Percentiles rank a stretch among this genome's conserved stretches.
Evolutionary conservation across 1,140 invertebrate species (phyloP).

Genomic region (Drosophila burlai): DNA sequence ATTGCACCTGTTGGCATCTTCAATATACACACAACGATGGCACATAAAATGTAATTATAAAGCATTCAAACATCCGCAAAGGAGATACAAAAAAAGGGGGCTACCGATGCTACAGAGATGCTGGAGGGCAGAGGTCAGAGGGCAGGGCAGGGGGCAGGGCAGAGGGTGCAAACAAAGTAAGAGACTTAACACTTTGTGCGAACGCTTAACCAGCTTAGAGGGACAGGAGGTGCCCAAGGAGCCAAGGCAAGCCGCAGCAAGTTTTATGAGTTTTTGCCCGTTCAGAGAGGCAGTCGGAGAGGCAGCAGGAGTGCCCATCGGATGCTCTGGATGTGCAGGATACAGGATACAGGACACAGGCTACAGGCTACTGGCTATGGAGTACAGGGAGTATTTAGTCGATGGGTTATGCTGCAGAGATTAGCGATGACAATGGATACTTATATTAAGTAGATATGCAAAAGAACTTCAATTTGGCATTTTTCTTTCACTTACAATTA

Average conservation of each 20-base stretch:
- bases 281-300: slow-evolving; percentile 17
- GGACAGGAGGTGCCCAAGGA: slow-evolving; percentile 19
- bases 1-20: slow-evolving; percentile 65
- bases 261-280: slow-evolving; percentile 68
- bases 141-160: not conserved
- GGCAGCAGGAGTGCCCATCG: slow-evolving; percentile 17
- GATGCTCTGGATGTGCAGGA: slow-evolving; percentile 2
- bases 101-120: not conserved
- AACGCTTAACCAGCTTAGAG: slow-evolving; percentile 77
- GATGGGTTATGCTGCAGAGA: slow-evolving; percentile 1
- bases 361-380: not conserved
- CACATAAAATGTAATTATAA: slow-evolving; percentile 81
- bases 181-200: slow-evolving; percentile 74
- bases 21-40: slow-evolving; percentile 36
- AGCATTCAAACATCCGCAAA: slow-evolving; percentile 66
- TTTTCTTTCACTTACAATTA: too few species aligned
- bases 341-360: not conserved
- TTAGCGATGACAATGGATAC: slow-evolving; percentile 12
- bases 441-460: not conserved
- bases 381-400: not conserved
- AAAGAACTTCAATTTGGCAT: not conserved
- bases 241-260: slow-evolving; percentile 38
- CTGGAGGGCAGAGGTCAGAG: not conserved
- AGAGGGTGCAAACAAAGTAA: slow-evolving; percentile 48
- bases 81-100: slow-evolving; percentile 4